Evolutionary conservation across 2,113 vertebrate species (phyloP), one percentile per base, ranked within the genome.

Genomic region (Myotis davidii): DNA sequence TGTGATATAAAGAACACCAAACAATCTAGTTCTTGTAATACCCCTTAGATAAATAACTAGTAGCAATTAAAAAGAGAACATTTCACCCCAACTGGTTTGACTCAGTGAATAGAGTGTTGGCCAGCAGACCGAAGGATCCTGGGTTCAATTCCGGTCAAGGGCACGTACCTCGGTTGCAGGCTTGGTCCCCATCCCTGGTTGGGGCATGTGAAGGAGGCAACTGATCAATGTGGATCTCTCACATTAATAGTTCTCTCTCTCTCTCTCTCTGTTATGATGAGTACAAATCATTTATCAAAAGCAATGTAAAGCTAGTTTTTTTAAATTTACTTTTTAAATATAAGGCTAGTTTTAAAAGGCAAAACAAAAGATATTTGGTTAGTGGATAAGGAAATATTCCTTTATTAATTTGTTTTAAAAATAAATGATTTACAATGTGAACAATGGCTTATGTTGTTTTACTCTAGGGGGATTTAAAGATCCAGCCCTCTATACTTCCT

Each of bases 401-500:
- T 73, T 54, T 59, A 25, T 69, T 50, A 50, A 56, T 69, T 88
- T 64, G 9, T 90, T 94, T 92, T 72, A 32, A 61, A 69, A 77
- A 73, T 34, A 76, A 50, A 54, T 70, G 67, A 90, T 69, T 78
- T 48, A 59, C 73, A 11, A 29, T 78, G 4, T 86, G 54, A 92
- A 91, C 48, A 94, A 73, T 78, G 9, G 27, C 3, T 94, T 97
- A 10, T 83, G 9, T 91, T 96, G 14, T 94, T 94, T 64, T 96
- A 78, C 86, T 91, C 0, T 97, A 99, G 99, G 98, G 42, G 97
- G 97, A 42, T 99, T 99, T 97, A 98, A 74, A 92, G 99, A 99
- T 48, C 98, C 99, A 17, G 98, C 98, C 0, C 97, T 99, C 5
- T 99, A 99, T 72, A 99, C 99, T 25, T 98, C 99, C 0, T 99